Conservation (phyloP, 2,797 vertebrate species). For the Pipistrellus pipistrellus region DNA sequence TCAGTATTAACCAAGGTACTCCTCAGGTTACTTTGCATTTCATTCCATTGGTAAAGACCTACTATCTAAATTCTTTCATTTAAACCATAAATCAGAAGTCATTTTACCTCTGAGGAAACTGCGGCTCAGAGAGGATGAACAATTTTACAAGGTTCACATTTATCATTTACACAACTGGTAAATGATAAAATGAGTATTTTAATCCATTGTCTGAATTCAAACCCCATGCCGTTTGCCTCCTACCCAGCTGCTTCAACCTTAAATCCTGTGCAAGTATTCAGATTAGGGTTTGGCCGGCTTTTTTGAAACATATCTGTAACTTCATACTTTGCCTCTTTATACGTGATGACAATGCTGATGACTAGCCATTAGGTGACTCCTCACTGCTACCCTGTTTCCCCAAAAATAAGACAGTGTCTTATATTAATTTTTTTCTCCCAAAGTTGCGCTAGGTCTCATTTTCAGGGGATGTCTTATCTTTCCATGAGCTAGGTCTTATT, state of each 20-base stretch:
- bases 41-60: not conserved
- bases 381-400: too few species aligned
- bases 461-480: too few species aligned
- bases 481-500: too few species aligned
- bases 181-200: not conserved
- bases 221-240: not conserved
- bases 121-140: not conserved
- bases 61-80: slow-evolving; percentile 43
- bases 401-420: too few species aligned
- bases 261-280: not conserved
- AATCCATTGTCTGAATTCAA: slow-evolving; percentile 6
- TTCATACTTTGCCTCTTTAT: not conserved
- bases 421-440: too few species aligned
- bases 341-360: not conserved
- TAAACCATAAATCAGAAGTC: not conserved
- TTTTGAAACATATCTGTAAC: not conserved
- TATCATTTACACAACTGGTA: not conserved
- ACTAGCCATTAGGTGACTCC: not conserved
- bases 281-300: not conserved
- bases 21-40: slow-evolving; percentile 34
- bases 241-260: not conserved
- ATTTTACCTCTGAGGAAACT: slow-evolving; percentile 15
- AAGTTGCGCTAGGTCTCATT: too few species aligned
- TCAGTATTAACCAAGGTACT: not conserved
- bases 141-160: not conserved